A percentile compares a stretch with the other conserved stretches of the same genome.
Evolutionary conservation across 2,113 vertebrate species (phyloP).

Genomic region (Poecilia latipinna): DNA sequence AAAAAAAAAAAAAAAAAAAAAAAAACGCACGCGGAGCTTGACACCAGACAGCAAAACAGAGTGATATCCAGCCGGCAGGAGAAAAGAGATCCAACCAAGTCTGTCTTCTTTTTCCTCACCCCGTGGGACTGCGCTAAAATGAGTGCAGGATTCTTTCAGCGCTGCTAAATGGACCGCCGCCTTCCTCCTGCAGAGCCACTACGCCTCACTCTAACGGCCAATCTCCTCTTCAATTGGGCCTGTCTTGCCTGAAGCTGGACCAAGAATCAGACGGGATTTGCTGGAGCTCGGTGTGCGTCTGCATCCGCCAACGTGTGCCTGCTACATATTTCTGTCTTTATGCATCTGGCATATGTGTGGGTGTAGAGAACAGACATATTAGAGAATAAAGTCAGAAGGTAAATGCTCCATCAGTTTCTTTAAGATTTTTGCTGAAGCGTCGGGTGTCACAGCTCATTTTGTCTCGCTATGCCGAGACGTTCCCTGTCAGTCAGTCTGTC

Average conservation of each 20-base stretch:
- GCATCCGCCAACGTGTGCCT: neutral
- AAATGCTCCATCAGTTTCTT: slow-evolving; percentile 25
- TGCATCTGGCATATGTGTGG: slow-evolving; percentile 4
- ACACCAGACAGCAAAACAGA: slow-evolving; percentile 38
- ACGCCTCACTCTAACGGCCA: slow-evolving; percentile 60
- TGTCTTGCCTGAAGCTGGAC: slow-evolving; percentile 63
- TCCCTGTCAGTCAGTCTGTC: slow-evolving; percentile 41
- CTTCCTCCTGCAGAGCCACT: slow-evolving; percentile 55
- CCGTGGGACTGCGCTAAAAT: slow-evolving; percentile 54
- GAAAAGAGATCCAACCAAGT: slow-evolving; percentile 31
- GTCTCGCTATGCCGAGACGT: slow-evolving; percentile 38
- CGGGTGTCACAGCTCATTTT: slow-evolving; percentile 50
- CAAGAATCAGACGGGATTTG: slow-evolving; percentile 58
- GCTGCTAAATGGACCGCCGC: slow-evolving; percentile 67
- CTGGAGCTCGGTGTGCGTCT: slow-evolving; percentile 26
- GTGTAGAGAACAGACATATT: slow-evolving; percentile 7
- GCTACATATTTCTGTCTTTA: slow-evolving; percentile 7
- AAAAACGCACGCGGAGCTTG: slow-evolving; percentile 20
- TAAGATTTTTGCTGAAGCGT: slow-evolving; percentile 23
- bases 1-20: slow-evolving; percentile 1
- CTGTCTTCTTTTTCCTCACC: slow-evolving; percentile 44
- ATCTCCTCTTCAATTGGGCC: slow-evolving; percentile 70
- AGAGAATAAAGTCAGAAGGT: slow-evolving; percentile 31
- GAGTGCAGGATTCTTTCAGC: slow-evolving; percentile 42
- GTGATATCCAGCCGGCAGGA: slow-evolving; percentile 41